Percentiles rank a stretch among this genome's conserved stretches.
phyloP scores from a whole-genome alignment of 1,140 invertebrate species.

The Papilio polytes region DNA sequence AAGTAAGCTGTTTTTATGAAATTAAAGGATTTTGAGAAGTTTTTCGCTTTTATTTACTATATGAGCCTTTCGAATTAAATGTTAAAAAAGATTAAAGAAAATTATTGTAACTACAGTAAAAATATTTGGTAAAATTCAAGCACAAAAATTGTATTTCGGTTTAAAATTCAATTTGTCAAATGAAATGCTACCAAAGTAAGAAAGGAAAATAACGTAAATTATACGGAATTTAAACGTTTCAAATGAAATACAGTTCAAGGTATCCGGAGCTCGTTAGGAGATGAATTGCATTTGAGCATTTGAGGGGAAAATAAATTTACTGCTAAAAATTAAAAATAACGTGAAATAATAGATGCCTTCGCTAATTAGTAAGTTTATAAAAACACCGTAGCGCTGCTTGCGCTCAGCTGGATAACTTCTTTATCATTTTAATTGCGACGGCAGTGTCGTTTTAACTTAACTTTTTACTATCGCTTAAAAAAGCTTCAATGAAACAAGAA shows the following conservation, averaged over 20 bases:
- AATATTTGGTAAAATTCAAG: background rate
- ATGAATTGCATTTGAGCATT: conserved; percentile 7
- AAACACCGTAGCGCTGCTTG: background rate
- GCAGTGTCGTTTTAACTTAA: background rate
- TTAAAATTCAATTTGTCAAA: background rate
- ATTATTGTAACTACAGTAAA: too few relatives aligned
- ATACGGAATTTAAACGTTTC: background rate
- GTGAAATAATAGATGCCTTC: conserved; percentile 16
- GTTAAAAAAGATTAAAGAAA: too few relatives aligned
- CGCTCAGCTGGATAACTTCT: background rate
- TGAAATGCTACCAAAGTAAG: background rate
- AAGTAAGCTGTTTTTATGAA: background rate
- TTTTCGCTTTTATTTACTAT: too few relatives aligned
- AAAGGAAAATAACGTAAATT: conserved; percentile 3
- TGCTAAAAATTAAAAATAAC: conserved; percentile 20
- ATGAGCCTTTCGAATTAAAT: too few relatives aligned
- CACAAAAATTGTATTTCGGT: background rate
- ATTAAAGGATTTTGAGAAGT: too few relatives aligned
- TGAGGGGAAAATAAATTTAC: background rate
- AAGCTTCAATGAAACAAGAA: background rate
- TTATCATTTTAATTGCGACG: conserved; percentile 21
- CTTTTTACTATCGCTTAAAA: background rate
- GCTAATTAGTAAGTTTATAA: conserved; percentile 15
- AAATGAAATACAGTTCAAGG: background rate
- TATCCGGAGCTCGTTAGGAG: conserved; percentile 10